A percentile compares a stretch with the other conserved stretches of the same genome.
These are phyloP conservation scores for Drosophila obscura DNA, from an alignment of 1,140 invertebrate species.

Conservation along the genomic window DNA sequence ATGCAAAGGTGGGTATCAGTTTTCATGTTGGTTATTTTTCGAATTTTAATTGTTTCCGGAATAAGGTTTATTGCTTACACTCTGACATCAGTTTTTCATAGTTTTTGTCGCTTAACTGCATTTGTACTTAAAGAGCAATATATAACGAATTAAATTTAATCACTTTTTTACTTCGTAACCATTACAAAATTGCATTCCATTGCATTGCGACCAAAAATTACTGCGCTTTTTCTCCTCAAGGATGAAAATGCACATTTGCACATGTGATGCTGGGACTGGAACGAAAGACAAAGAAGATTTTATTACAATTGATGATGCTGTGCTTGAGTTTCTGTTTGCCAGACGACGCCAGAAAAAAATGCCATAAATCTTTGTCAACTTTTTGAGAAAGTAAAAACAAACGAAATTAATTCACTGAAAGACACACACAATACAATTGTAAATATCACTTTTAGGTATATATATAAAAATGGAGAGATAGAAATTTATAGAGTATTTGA, in stretches of 20 bases:
- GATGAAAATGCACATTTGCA: slow-evolving; percentile 33
- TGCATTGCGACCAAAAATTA: too few species aligned
- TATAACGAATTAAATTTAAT: too few species aligned
- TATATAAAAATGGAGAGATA: neutral
- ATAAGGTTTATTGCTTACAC: too few species aligned
- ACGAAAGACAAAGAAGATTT: slow-evolving; percentile 29
- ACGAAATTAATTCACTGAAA: slow-evolving; percentile 29
- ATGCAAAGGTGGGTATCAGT: neutral
- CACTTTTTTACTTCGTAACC: too few species aligned
- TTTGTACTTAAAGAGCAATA: too few species aligned
- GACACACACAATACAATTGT: slow-evolving; percentile 4
- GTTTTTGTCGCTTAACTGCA: neutral
- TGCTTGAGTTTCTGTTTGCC: slow-evolving; percentile 14
- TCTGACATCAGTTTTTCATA: too few species aligned
- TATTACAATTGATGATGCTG: slow-evolving; percentile 52
- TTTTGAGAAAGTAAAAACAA: slow-evolving; percentile 16
- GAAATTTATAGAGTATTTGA: too few species aligned
- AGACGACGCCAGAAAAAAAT: slow-evolving; percentile 29
- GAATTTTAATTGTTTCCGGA: neutral
- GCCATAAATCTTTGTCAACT: slow-evolving; percentile 47
- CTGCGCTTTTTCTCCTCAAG: neutral
- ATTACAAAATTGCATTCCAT: too few species aligned
- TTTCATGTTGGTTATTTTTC: slow-evolving; percentile 1
- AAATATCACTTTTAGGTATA: neutral
- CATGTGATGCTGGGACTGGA: neutral